A percentile compares a stretch with the other conserved stretches of the same genome.
phyloP scores from a whole-genome alignment of 2,888 invertebrate genomes.

The Antitype chi region DNA sequence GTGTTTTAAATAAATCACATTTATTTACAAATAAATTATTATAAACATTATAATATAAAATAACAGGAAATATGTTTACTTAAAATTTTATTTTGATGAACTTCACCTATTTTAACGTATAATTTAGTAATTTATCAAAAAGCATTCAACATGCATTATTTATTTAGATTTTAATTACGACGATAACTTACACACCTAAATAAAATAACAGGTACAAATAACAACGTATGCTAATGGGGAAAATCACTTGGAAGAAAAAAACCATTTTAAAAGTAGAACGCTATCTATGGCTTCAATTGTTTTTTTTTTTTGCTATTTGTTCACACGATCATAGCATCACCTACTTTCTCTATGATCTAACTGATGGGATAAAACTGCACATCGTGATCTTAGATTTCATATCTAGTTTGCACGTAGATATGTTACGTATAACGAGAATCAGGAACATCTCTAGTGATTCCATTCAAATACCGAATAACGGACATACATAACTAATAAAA shows the following conservation, averaged over 20 bases:
- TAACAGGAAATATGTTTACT: constrained; percentile 11
- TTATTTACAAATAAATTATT: not conserved
- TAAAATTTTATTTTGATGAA: constrained; percentile 14
- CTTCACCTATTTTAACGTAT: constrained; percentile 41
- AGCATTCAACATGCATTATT: not conserved
- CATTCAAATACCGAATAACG: not conserved
- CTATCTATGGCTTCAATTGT: constrained; percentile 43
- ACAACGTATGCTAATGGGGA: constrained; percentile 15
- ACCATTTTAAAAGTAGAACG: constrained; percentile 50
- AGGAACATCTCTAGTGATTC: not conserved
- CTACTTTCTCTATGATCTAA: constrained; percentile 76
- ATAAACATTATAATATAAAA: constrained; percentile 3
- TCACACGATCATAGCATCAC: constrained; percentile 67
- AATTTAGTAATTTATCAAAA: constrained; percentile 20
- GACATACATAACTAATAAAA: not conserved
- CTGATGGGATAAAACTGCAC: constrained; percentile 58
- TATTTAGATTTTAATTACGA: constrained; percentile 11
- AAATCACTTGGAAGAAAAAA: constrained; percentile 14
- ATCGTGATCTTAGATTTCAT: constrained; percentile 41
- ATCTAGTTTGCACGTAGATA: constrained; percentile 31
- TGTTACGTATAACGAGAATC: constrained; percentile 21
- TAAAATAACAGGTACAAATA: constrained; percentile 2
- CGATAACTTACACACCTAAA: not conserved
- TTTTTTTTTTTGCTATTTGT: constrained; percentile 47
- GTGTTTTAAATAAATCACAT: not conserved